Evolutionary conservation across 2,888 invertebrate genomes (phyloP), one percentile per base, ranked within the genome.

Genomic region (Oasisia sp.): DNA sequence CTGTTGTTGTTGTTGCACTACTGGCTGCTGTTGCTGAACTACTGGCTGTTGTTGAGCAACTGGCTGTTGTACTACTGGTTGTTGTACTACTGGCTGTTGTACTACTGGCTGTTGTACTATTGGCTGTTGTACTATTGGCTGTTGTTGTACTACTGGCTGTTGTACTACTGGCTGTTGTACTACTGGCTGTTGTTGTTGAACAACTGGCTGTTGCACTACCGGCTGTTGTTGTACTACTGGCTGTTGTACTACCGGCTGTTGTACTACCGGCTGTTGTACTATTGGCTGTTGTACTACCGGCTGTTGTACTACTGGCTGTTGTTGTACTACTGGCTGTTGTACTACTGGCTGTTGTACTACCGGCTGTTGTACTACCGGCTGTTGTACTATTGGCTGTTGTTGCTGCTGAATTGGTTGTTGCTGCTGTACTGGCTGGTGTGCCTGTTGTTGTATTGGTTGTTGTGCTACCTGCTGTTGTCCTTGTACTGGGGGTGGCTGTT

Each of bases 361-460:
- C 32, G n/a, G 90, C 32, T 44, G 38, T 32, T 90, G 90, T 12
- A 44, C 44, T 90, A 19, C 32, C 1, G 90, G 90, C 32, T 90
- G 32, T 32, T 90, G 90, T 32, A 32, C 32, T 32, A 90, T 90
- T 32, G 32, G 90, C 27, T 90, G 90, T 8, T 32, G 90, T 90
- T 90, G 90, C 14, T n/a, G 32, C 11, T 90, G 45, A 45, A 44
- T 19, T 32, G 32, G 38, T 14, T 90, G 32, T 44, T 90, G 44
- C 12, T 74, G 90, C 32, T 90, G 90, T 38, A 90, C 32, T 91
- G 91, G 92, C n/a, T 92, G 92, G 38, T 92, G 92, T 9, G 44
- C 50, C 90, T 93, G 93, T 89, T 92, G 90, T 14, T 92, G 89
- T 32, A 92, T 74, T 32, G 56, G 91, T 32, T 92, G 91, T 91